phyloP scores from a whole-genome alignment of 2,113 vertebrate genomes.

The Sorex araneus region DNA sequence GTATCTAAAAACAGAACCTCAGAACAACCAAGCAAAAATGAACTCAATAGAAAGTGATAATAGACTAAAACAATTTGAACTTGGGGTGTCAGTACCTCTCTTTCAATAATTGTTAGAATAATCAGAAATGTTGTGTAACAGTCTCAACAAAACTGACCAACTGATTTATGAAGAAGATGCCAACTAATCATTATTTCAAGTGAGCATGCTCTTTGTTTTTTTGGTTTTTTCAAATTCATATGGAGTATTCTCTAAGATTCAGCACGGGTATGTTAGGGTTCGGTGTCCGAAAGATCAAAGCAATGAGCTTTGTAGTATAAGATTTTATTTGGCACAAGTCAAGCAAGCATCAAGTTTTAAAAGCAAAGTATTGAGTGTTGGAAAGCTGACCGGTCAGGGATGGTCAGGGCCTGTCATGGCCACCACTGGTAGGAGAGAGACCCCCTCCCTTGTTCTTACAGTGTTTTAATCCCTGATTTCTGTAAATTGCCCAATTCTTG shows the following conservation, averaged over 20 bases:
- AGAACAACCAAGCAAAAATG: neutral
- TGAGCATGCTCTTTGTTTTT: neutral
- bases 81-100: neutral
- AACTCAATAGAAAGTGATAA: conserved; percentile 1
- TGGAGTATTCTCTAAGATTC: neutral
- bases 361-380: too few species aligned
- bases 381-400: too few species aligned
- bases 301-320: too few species aligned
- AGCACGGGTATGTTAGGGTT: neutral
- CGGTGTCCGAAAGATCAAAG: too few species aligned
- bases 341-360: too few species aligned
- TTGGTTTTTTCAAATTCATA: neutral
- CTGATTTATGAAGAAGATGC: neutral
- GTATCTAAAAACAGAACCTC: neutral
- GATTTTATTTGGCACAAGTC: too few species aligned
- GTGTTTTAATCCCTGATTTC: too few species aligned
- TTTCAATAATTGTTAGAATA: neutral
- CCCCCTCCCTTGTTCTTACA: too few species aligned
- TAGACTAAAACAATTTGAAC: neutral
- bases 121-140: neutral
- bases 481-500: too few species aligned
- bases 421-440: too few species aligned
- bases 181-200: neutral
- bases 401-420: too few species aligned
- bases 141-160: neutral